Conservation (phyloP, 2,888 invertebrate species). For the Dicycla oo region DNA sequence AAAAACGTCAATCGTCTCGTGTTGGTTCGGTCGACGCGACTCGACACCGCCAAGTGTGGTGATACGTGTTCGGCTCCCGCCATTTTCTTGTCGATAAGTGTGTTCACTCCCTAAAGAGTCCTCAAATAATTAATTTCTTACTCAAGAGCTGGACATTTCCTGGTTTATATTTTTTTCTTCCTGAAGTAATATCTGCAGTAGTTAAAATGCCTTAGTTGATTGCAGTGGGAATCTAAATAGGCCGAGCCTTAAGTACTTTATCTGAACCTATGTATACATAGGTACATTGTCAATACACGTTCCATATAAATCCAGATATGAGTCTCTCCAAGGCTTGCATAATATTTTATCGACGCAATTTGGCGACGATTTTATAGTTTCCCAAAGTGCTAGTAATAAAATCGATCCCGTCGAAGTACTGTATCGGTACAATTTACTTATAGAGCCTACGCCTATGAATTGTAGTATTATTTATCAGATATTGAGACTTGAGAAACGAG, state of each 20-base stretch:
- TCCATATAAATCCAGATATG: conserved; percentile 29
- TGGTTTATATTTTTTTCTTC: too few species aligned
- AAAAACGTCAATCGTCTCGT: too few species aligned
- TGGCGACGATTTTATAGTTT: conserved; percentile 50
- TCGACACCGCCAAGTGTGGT: too few species aligned
- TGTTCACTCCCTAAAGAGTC: background rate
- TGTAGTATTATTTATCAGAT: conserved; percentile 12
- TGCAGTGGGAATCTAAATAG: background rate
- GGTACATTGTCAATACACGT: background rate
- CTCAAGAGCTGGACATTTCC: background rate
- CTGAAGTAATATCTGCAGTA: background rate
- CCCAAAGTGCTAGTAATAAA: conserved; percentile 47
- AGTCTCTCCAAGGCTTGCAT: conserved; percentile 11
- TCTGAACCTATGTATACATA: background rate
- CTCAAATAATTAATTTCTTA: background rate
- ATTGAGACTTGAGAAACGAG: background rate
- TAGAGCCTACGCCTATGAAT: conserved; percentile 19
- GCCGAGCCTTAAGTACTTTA: background rate
- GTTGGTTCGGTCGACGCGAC: too few species aligned
- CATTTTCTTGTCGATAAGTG: too few species aligned
- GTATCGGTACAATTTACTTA: conserved; percentile 17
- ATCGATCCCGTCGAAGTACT: conserved; percentile 33
- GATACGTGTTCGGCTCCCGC: too few species aligned
- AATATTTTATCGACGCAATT: conserved; percentile 54
- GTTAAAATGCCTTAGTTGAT: background rate